Percentiles rank a stretch among this genome's conserved stretches.
Conservation (phyloP, 2,888 invertebrate species). For the Tryphoninae sp. region DNA sequence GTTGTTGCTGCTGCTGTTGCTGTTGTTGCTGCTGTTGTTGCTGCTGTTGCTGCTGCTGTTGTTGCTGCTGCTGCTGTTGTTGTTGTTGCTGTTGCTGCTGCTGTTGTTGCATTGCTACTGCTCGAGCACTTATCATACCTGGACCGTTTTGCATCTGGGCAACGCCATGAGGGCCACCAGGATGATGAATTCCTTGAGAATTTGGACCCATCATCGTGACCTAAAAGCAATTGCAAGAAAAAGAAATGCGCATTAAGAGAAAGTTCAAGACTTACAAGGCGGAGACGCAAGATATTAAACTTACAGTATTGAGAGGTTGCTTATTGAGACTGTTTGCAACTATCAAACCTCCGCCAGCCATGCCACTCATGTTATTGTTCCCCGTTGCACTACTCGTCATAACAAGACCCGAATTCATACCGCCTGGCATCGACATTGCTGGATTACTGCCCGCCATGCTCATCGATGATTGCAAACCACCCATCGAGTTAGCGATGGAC, state of each 20-base stretch:
- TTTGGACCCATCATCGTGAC: slow-evolving; percentile 84
- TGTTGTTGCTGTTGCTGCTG: slow-evolving; percentile 82
- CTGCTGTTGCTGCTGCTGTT: slow-evolving; percentile 82
- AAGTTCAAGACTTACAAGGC: neutral
- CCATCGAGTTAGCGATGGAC: slow-evolving; percentile 81
- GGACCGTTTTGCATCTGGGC: slow-evolving; percentile 89
- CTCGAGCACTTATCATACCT: slow-evolving; percentile 83
- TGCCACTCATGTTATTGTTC: slow-evolving; percentile 82
- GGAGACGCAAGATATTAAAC: slow-evolving; percentile 16
- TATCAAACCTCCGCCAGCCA: slow-evolving; percentile 89
- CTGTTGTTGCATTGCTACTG: slow-evolving; percentile 80
- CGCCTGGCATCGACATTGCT: slow-evolving; percentile 79
- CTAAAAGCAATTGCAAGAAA: slow-evolving; percentile 64
- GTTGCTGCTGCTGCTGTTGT: slow-evolving; percentile 79
- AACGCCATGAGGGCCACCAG: slow-evolving; percentile 76
- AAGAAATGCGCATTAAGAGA: neutral
- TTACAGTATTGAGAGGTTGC: slow-evolving; percentile 83
- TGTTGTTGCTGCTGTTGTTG: slow-evolving; percentile 79
- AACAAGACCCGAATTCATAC: slow-evolving; percentile 86
- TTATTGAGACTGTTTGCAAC: slow-evolving; percentile 90
- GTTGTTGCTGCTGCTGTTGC: slow-evolving; percentile 80
- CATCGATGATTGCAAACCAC: slow-evolving; percentile 84
- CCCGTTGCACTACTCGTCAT: slow-evolving; percentile 89
- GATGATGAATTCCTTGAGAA: slow-evolving; percentile 81
- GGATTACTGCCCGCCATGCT: slow-evolving; percentile 83